Evolutionary conservation across 2,888 invertebrate genomes (phyloP).

Genomic region (Euplagia quadripunctaria): DNA sequence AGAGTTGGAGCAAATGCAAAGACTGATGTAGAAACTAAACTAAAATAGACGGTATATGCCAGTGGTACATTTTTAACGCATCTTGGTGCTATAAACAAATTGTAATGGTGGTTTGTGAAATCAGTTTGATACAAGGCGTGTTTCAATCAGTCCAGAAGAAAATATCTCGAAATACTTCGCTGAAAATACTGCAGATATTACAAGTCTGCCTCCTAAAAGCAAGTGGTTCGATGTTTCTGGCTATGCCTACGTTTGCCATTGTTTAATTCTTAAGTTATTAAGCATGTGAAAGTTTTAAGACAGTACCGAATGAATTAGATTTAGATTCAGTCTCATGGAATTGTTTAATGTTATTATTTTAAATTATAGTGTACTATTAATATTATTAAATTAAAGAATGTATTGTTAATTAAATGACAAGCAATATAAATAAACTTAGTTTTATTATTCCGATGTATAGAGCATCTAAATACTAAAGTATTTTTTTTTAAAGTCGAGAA

Average conservation of each 20-base stretch:
- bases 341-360: background rate
- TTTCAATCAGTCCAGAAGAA: background rate
- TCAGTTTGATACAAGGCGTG: background rate
- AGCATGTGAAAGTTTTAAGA: background rate
- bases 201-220: background rate
- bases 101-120: too few species aligned
- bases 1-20: constrained; percentile 72
- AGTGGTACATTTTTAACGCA: background rate
- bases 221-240: background rate
- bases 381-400: too few species aligned
- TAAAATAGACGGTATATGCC: background rate
- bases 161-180: background rate
- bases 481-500: too few species aligned
- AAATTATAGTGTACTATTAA: too few species aligned
- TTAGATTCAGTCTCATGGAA: background rate
- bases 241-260: background rate
- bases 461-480: too few species aligned
- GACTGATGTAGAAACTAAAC: constrained; percentile 60
- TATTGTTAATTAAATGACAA: too few species aligned
- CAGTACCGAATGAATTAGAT: background rate
- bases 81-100: too few species aligned
- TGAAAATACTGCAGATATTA: background rate
- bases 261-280: background rate
- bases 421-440: too few species aligned
- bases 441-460: too few species aligned